Conservation (phyloP, 2,797 vertebrate species). For the Molothrus aeneus region DNA sequence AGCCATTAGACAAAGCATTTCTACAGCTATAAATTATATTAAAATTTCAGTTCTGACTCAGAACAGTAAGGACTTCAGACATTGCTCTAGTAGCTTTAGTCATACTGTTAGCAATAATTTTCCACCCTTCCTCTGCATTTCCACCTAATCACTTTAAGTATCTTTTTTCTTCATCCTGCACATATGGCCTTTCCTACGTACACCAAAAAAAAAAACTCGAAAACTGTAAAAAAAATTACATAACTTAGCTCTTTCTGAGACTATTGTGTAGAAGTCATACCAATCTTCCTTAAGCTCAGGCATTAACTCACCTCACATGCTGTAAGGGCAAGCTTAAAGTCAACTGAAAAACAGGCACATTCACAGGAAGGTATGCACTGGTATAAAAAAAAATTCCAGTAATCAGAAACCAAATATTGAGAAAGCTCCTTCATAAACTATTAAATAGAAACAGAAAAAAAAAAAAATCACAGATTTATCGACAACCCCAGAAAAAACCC, state of each 20-base stretch:
- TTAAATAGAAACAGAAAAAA: not conserved
- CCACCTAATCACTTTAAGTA: not conserved
- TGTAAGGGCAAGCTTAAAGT: not conserved
- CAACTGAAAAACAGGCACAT: not conserved
- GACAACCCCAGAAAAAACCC: not conserved
- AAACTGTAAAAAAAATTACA: not conserved
- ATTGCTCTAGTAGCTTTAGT: not conserved
- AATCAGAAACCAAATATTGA: not conserved
- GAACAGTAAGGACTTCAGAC: not conserved
- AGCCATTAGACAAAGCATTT: not conserved
- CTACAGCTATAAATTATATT: not conserved
- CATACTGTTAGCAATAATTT: not conserved
- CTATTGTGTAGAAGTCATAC: not conserved
- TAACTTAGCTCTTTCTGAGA: not conserved
- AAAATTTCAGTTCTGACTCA: not conserved
- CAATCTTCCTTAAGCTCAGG: not conserved
- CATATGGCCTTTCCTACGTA: not conserved
- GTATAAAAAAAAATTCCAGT: not conserved
- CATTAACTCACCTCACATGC: not conserved
- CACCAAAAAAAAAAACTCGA: not conserved
- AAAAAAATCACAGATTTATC: not conserved
- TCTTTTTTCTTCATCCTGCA: not conserved
- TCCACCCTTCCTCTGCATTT: not conserved
- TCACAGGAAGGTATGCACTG: not conserved
- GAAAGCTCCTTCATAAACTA: not conserved